Percentiles rank a stretch among this genome's conserved stretches.
These are phyloP conservation scores for Arnoldichthys spilopterus DNA, from an alignment of 2,797 vertebrate species.

Conservation along the genomic window DNA sequence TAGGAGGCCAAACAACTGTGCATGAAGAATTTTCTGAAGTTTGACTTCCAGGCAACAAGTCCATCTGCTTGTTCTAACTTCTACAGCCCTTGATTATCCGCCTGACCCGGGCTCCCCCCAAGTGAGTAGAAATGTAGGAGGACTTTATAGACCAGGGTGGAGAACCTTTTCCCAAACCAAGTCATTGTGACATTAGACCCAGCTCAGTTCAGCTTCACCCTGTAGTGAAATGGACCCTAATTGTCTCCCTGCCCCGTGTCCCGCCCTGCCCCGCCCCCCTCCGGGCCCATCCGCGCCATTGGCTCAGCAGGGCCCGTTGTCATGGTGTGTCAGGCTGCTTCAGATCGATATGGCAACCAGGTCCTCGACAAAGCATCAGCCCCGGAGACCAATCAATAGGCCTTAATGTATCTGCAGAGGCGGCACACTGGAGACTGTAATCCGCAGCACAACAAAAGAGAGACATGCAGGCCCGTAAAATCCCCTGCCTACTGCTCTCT, in stretches of 20 bases:
- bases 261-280: slow-evolving; percentile 9
- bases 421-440: slow-evolving; percentile 74
- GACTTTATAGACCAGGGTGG: slow-evolving; percentile 16
- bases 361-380: slow-evolving; percentile 73
- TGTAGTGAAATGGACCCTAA: slow-evolving; percentile 32
- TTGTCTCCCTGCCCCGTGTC: slow-evolving; percentile 1
- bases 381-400: slow-evolving; percentile 75
- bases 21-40: too few relatives aligned
- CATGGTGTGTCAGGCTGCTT: slow-evolving; percentile 70
- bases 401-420: slow-evolving; percentile 73
- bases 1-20: too few relatives aligned
- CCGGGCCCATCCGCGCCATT: slow-evolving; percentile 23
- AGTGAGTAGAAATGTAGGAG: neutral
- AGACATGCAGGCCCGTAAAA: slow-evolving; percentile 51
- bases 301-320: slow-evolving; percentile 45
- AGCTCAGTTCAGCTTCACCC: slow-evolving; percentile 10
- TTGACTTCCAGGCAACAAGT: neutral
- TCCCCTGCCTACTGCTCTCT: slow-evolving; percentile 25
- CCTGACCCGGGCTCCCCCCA: neutral
- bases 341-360: slow-evolving; percentile 73
- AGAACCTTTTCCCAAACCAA: slow-evolving; percentile 15
- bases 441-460: slow-evolving; percentile 68
- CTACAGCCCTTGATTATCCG: neutral
- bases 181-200: neutral
- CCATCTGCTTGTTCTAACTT: neutral